Conservation (phyloP, 2,888 invertebrate genomes). For the Fragum whitleyi region DNA sequence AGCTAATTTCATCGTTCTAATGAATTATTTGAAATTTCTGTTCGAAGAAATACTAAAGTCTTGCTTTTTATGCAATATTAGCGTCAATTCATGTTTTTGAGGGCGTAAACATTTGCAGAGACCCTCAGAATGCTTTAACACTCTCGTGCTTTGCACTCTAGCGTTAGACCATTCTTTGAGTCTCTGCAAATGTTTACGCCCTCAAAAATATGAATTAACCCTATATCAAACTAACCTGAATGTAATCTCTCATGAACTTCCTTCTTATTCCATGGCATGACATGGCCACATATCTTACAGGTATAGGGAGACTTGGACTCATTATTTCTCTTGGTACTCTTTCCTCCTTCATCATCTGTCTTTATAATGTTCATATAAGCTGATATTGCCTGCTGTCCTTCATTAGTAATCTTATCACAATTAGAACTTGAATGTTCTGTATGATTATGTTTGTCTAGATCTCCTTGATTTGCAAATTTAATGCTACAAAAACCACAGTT, state of each 20-base stretch:
- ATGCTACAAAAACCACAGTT: not conserved
- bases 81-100: too few species aligned
- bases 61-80: too few species aligned
- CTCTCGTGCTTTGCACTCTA: too few species aligned
- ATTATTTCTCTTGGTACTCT: not conserved
- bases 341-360: not conserved
- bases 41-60: too few species aligned
- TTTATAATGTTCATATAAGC: not conserved
- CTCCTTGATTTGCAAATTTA: not conserved
- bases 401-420: not conserved
- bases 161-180: too few species aligned
- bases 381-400: not conserved
- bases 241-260: slow-evolving; percentile 53
- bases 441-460: not conserved
- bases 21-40: too few species aligned
- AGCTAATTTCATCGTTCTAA: too few species aligned
- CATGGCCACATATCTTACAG: slow-evolving; percentile 51
- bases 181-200: too few species aligned
- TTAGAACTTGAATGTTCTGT: not conserved
- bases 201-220: too few species aligned
- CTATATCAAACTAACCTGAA: slow-evolving; percentile 52
- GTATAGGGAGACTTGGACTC: slow-evolving; percentile 41
- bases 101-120: too few species aligned
- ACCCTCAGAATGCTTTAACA: too few species aligned
- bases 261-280: slow-evolving; percentile 49